These are phyloP conservation scores for Gambusia yucatana DNA, from an alignment of 2,797 vertebrate species.

Conservation along the genomic window DNA sequence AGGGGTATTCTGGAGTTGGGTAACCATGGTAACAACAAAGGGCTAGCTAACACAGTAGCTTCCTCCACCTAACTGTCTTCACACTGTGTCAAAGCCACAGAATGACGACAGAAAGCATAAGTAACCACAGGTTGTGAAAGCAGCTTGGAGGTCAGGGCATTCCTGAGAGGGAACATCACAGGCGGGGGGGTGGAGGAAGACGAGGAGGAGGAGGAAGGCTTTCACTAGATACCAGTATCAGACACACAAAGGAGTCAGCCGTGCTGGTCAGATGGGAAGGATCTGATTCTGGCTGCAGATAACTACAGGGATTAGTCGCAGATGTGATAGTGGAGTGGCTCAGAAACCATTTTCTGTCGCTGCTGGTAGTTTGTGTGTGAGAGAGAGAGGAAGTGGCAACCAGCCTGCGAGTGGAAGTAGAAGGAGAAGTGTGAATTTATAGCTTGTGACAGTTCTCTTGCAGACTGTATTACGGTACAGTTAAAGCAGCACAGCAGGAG, in stretches of 20 bases:
- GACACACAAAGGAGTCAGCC: constrained; percentile 24
- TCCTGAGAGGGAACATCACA: not conserved
- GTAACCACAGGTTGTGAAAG: not conserved
- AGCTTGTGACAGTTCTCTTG: constrained; percentile 21
- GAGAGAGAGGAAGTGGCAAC: constrained; percentile 17
- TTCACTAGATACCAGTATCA: constrained; percentile 7
- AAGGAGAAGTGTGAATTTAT: constrained; percentile 36
- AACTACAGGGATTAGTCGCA: constrained; percentile 37
- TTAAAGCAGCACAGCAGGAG: constrained; percentile 23
- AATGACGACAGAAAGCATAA: not conserved
- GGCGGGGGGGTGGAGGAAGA: not conserved
- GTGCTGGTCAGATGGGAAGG: constrained; percentile 47
- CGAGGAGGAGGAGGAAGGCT: not conserved
- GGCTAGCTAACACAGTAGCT: constrained; percentile 52
- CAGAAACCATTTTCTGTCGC: constrained; percentile 2
- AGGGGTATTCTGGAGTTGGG: constrained; percentile 27
- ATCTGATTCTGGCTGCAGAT: constrained; percentile 48
- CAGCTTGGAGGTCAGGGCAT: constrained; percentile 1
- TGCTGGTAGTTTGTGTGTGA: not conserved
- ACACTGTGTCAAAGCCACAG: not conserved
- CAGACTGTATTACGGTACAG: constrained; percentile 11
- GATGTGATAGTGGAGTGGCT: constrained; percentile 43
- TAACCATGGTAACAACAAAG: constrained; percentile 69
- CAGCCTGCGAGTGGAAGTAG: constrained; percentile 9
- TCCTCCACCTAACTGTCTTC: constrained; percentile 10